These are phyloP conservation scores for Odocoileus hemionus DNA, from an alignment of 2,113 vertebrate genomes.

Conservation along the genomic window DNA sequence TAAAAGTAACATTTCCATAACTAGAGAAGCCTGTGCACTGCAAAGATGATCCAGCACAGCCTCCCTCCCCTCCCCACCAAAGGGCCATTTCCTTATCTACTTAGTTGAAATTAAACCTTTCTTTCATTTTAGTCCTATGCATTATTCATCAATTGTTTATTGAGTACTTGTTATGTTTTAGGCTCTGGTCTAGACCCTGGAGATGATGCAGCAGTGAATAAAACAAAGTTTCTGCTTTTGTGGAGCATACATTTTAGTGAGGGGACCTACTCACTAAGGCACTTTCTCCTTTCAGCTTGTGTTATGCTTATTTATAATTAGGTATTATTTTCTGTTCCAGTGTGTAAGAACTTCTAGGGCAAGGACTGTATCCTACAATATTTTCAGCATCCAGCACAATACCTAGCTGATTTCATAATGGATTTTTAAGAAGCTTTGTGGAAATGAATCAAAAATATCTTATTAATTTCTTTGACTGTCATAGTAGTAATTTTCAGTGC, in stretches of 20 bases:
- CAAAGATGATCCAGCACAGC: not conserved
- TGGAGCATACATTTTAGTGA: not conserved
- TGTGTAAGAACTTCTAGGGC: not conserved
- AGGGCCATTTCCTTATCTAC: not conserved
- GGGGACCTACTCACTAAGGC: not conserved
- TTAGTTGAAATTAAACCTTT: slow-evolving; percentile 13
- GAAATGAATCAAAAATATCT: not conserved
- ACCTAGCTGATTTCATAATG: not conserved
- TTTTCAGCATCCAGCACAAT: not conserved
- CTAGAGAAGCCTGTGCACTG: not conserved
- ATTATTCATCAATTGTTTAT: not conserved
- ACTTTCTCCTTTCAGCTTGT: not conserved
- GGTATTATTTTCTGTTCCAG: not conserved
- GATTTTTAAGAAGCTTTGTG: not conserved
- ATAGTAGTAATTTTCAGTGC: not conserved
- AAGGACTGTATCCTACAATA: not conserved
- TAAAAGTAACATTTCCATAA: not conserved
- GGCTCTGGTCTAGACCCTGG: not conserved
- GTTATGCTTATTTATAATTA: not conserved
- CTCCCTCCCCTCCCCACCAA: not conserved
- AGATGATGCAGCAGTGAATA: not conserved
- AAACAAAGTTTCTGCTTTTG: not conserved
- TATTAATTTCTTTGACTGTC: not conserved
- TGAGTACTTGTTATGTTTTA: not conserved
- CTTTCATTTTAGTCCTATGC: not conserved